Base-by-base conservation (phyloP, 2,888 invertebrate genomes). In the Stramonita haemastoma region DNA sequence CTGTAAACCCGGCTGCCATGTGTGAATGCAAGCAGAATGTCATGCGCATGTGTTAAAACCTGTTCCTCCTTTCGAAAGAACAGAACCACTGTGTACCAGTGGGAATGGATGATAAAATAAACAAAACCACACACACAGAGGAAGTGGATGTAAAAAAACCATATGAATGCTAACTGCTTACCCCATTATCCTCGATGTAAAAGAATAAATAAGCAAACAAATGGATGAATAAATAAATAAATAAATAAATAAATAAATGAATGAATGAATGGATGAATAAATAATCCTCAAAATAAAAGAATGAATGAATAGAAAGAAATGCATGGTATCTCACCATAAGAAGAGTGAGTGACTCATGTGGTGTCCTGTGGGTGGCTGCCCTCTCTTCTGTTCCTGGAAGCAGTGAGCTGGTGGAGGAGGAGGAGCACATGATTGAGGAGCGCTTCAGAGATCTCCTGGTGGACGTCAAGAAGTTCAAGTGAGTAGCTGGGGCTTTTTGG, bases 381-480 rank as follows among this genome's bases (percentile, higher is more conserved):
- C 13, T 83, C 46, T 26, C 36, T 46, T 36, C n/a, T n/a, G 5
- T 46, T 46, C 46, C 46, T 13, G 46, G 81, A 19, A 11, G 11
- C 26, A 11, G 13, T 11, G 81, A 83, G 11, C 81, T 17, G 22
- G 29, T 57, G 1, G 86, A 86, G 5, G 86, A 86, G 19, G 86
- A 66, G 60, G 81, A 90, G 11, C 90, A 91, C 85, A 86, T 90
- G 57, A 81, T 91, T 32, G 91, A 92, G 19, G 91, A 92, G n/a
- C 89, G 92, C 26, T 91, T 89, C 86, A 70, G 89, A 60, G 91
- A 91, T 60, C 90, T 92, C 19, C 84, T 90, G 29, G 83, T 93
- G 29, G 92, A 93, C 70, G 90, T 91, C 57, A 90, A 88, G 56
- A 92, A 86, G 36, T 92, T 93, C 87, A 93, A 92, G 93, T 93